phyloP scores from a whole-genome alignment of 1,140 invertebrate species.

The Charaxes varanes region DNA sequence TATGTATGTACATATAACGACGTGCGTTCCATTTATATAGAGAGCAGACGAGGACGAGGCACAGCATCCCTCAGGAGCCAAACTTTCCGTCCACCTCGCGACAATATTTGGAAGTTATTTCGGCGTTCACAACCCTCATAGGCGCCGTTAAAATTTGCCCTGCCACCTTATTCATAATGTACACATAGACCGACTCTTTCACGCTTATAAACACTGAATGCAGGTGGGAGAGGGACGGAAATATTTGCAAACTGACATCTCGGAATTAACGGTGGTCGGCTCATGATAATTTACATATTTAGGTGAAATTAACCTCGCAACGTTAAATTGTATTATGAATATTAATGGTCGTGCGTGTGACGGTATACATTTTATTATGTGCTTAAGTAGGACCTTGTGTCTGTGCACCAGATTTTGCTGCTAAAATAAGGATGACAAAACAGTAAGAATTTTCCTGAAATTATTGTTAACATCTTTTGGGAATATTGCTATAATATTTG shows the following conservation, averaged over 20 bases:
- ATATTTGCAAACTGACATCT: constrained; percentile 69
- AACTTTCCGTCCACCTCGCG: constrained; percentile 73
- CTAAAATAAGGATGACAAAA: no score
- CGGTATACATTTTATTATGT: constrained; percentile 53
- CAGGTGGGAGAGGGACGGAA: constrained; percentile 31
- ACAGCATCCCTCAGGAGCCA: constrained; percentile 61
- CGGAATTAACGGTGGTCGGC: constrained; percentile 69
- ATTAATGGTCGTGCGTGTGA: constrained; percentile 62
- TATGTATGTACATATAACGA: no score
- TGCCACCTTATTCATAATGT: constrained; percentile 71
- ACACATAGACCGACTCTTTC: constrained; percentile 39
- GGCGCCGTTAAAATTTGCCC: constrained; percentile 73
- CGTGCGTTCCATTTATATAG: constrained; percentile 69
- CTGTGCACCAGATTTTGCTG: constrained; percentile 56
- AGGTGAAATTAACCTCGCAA: constrained; percentile 70
- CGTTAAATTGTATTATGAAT: constrained; percentile 74
- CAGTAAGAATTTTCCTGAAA: no score
- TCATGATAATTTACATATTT: constrained; percentile 75
- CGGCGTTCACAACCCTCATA: constrained; percentile 70
- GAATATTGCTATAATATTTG: no score
- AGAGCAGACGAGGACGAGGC: constrained; percentile 52
- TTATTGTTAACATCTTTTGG: no score
- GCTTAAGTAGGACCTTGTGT: constrained; percentile 36
- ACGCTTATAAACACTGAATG: constrained; percentile 4
- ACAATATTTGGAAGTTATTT: constrained; percentile 75